A percentile compares a stretch with the other conserved stretches of the same genome.
Evolutionary conservation across 2,113 vertebrate species (phyloP).

Genomic region (Hymenochirus boettgeri): DNA sequence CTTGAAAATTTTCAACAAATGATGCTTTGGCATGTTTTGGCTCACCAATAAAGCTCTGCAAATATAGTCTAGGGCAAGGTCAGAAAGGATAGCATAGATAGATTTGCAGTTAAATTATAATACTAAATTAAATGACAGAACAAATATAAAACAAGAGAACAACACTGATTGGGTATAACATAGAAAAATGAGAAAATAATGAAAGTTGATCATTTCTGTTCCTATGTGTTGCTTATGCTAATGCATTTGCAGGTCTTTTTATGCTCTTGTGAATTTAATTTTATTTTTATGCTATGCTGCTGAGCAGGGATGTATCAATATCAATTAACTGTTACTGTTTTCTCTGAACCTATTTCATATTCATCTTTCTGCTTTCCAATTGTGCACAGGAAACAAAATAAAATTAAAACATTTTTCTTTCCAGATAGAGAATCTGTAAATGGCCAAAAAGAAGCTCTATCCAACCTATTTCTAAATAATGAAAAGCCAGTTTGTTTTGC

Average conservation of each 20-base stretch:
- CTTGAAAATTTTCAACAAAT: constrained; percentile 18
- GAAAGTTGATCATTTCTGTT: constrained; percentile 41
- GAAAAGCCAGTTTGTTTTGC: constrained; percentile 38
- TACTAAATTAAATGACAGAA: constrained; percentile 41
- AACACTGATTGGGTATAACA: constrained; percentile 44
- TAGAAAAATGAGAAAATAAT: constrained; percentile 46
- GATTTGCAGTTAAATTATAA: constrained; percentile 44
- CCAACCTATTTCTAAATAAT: constrained; percentile 39
- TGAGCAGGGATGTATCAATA: constrained; percentile 44
- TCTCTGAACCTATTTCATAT: constrained; percentile 32
- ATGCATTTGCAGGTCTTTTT: constrained; percentile 41
- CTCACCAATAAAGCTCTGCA: constrained; percentile 30
- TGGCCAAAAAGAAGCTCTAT: constrained; percentile 31
- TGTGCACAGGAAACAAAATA: constrained; percentile 29
- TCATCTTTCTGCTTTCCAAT: constrained; percentile 40
- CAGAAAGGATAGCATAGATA: constrained; percentile 16
- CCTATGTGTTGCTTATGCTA: constrained; percentile 25
- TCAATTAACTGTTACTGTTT: constrained; percentile 42
- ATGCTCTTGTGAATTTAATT: constrained; percentile 46
- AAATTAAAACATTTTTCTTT: constrained; percentile 32
- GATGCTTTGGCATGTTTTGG: background rate
- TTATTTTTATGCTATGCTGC: constrained; percentile 40
- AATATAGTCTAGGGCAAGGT: constrained; percentile 33
- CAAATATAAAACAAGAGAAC: constrained; percentile 41
- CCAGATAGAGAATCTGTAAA: constrained; percentile 36